These are phyloP conservation scores for Miniopterus natalensis DNA, from an alignment of 2,113 vertebrate genomes.

Conservation along the genomic window DNA sequence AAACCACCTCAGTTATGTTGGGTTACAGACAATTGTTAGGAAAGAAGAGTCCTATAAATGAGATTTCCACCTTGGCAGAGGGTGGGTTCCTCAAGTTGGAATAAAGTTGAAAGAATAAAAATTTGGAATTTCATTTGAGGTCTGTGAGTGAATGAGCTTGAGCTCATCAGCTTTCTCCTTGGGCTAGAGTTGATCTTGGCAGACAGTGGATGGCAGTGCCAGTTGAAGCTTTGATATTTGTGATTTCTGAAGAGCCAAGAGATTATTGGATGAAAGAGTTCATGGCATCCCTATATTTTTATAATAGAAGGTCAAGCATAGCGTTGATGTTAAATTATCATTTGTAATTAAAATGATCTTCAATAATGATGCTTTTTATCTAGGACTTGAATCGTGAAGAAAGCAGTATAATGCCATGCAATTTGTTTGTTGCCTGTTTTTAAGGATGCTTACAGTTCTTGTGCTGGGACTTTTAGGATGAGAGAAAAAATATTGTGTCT, in stretches of 20 bases:
- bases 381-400: slow-evolving; percentile 47
- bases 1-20: background rate
- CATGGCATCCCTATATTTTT: slow-evolving; percentile 60
- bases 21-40: slow-evolving; percentile 22
- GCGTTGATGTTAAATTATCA: slow-evolving; percentile 59
- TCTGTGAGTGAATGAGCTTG: slow-evolving; percentile 33
- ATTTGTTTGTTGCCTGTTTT: slow-evolving; percentile 61
- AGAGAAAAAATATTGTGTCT: slow-evolving; percentile 56
- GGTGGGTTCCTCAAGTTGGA: background rate
- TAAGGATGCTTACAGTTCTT: background rate
- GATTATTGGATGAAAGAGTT: slow-evolving; percentile 58
- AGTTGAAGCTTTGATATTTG: slow-evolving; percentile 51
- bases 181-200: slow-evolving; percentile 50
- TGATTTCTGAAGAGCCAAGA: slow-evolving; percentile 58
- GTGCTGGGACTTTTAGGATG: slow-evolving; percentile 23
- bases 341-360: slow-evolving; percentile 73
- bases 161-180: slow-evolving; percentile 51
- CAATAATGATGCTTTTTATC: slow-evolving; percentile 71
- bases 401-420: slow-evolving; percentile 35
- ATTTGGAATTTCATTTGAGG: background rate
- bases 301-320: slow-evolving; percentile 46
- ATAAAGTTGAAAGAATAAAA: slow-evolving; percentile 55
- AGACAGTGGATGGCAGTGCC: background rate
- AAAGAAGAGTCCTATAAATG: background rate
- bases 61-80: slow-evolving; percentile 24